Percentiles rank a stretch among this genome's conserved stretches.
Evolutionary conservation across 2,888 invertebrate species (phyloP).

Genomic region (Lymantria monacha): DNA sequence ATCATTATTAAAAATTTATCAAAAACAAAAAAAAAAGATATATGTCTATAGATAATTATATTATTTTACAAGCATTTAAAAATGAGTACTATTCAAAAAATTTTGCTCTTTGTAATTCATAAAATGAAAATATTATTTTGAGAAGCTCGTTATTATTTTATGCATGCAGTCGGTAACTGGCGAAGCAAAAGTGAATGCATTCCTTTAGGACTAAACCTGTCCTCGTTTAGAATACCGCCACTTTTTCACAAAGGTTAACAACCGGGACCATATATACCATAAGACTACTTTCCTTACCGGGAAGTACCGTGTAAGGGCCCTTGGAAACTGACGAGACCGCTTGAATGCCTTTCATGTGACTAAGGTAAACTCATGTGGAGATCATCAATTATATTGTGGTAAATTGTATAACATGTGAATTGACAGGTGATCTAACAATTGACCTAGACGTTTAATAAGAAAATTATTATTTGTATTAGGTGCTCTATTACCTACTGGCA

Average conservation of each 20-base stretch:
- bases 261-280: constrained; percentile 60
- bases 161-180: background rate
- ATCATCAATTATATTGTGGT: constrained; percentile 35
- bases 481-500: no score
- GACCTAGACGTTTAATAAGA: no score
- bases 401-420: constrained; percentile 24
- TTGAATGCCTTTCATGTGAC: constrained; percentile 35
- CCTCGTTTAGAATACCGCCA: constrained; percentile 48
- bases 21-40: no score
- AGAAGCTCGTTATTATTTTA: background rate
- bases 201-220: constrained; percentile 32
- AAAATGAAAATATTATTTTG: background rate
- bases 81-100: no score
- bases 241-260: constrained; percentile 69
- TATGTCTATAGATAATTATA: no score
- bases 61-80: no score
- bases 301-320: constrained; percentile 49
- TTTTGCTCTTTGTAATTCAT: no score
- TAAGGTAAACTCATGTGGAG: constrained; percentile 27
- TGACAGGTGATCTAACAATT: no score
- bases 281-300: constrained; percentile 70
- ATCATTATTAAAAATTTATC: no score
- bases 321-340: constrained; percentile 7
- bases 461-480: no score
- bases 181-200: constrained; percentile 36